Evolutionary conservation across 1,140 invertebrate genomes (phyloP).

Genomic region (Cyclina sinensis): DNA sequence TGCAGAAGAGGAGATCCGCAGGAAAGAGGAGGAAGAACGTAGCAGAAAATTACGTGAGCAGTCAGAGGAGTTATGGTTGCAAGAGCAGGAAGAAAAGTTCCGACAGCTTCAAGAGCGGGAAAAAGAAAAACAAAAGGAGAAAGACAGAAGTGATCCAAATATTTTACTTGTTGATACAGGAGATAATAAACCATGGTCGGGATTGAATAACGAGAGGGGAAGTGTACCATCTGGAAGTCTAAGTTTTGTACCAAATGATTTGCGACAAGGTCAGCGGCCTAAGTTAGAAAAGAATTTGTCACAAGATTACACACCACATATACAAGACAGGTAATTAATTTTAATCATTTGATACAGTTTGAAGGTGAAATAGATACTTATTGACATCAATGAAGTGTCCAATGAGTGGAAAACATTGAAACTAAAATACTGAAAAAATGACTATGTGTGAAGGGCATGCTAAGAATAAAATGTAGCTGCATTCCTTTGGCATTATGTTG

Average conservation of each 20-base stretch:
- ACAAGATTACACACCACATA: slow-evolving; percentile 66
- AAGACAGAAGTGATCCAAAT: slow-evolving; percentile 67
- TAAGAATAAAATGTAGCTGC: no score
- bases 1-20: slow-evolving; percentile 73
- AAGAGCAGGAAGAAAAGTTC: slow-evolving; percentile 77
- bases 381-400: no score
- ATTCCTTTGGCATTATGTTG: no score
- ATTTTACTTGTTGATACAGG: slow-evolving; percentile 50
- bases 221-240: slow-evolving; percentile 70
- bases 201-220: slow-evolving; percentile 74
- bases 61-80: slow-evolving; percentile 76
- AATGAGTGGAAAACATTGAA: no score
- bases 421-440: no score
- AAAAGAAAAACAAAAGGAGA: slow-evolving; percentile 69
- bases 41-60: slow-evolving; percentile 73
- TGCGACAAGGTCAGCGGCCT: slow-evolving; percentile 65
- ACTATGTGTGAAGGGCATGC: no score
- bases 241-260: slow-evolving; percentile 73
- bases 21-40: slow-evolving; percentile 86
- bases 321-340: slow-evolving; percentile 72
- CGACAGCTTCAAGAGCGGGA: slow-evolving; percentile 77
- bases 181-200: slow-evolving; percentile 44
- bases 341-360: no score
- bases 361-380: no score
- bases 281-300: slow-evolving; percentile 72